Percentiles rank a stretch among this genome's conserved stretches.
Conservation (phyloP, 2,113 vertebrate species). For the Gymnogyps californianus region DNA sequence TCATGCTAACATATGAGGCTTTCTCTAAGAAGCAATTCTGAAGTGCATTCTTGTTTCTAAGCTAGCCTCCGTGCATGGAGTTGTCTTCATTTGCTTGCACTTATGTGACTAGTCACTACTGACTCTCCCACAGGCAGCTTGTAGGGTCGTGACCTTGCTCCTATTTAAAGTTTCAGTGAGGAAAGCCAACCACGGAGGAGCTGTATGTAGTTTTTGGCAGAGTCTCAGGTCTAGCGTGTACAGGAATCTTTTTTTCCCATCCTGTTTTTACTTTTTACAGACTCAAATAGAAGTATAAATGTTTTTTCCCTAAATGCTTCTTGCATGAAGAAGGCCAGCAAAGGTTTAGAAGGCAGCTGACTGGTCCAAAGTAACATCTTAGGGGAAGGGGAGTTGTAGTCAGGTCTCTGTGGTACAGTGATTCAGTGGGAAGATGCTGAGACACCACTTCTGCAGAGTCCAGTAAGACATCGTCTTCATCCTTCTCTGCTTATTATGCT, state of each 20-base stretch:
- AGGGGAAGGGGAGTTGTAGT: neutral
- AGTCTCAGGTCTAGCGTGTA: neutral
- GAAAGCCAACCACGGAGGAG: neutral
- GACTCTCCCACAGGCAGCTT: conserved; percentile 23
- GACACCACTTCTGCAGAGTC: neutral
- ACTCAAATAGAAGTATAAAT: neutral
- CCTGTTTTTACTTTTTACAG: neutral
- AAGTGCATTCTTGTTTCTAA: neutral
- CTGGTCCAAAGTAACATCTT: neutral
- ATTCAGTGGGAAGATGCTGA: neutral
- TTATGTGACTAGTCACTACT: neutral
- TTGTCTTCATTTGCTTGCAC: neutral
- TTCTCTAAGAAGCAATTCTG: neutral
- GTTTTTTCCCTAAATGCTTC: neutral
- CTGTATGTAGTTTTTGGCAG: conserved; percentile 9
- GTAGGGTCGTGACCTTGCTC: neutral
- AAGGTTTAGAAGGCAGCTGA: neutral
- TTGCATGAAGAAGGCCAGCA: neutral
- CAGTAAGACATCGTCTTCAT: neutral
- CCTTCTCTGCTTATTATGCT: neutral
- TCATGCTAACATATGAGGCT: neutral
- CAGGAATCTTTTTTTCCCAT: neutral
- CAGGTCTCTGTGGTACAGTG: neutral
- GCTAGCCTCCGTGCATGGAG: fast-evolving
- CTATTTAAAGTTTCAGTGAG: conserved; percentile 13